Percentiles rank a stretch among this genome's conserved stretches.
phyloP scores from a whole-genome alignment of 2,797 vertebrate genomes.

The Premnoplex brunnescens region DNA sequence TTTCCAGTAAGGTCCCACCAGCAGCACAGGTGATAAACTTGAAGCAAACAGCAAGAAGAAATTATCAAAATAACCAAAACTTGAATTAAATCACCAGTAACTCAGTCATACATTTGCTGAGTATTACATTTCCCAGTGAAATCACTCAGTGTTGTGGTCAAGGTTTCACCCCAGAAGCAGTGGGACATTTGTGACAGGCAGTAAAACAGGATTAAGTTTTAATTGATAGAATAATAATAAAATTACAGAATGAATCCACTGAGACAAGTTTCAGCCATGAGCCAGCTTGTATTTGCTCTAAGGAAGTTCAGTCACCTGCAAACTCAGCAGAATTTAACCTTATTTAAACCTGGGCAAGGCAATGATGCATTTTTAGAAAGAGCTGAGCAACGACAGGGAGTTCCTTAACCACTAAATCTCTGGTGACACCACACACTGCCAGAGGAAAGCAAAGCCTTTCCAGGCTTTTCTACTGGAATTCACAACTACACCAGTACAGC shows the following conservation, averaged over 20 bases:
- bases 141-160: neutral
- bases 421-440: neutral
- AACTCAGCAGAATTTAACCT: neutral
- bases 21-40: fast-evolving
- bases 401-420: neutral
- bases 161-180: neutral
- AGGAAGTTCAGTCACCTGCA: neutral
- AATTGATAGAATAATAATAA: neutral
- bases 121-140: neutral
- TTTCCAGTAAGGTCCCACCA: neutral
- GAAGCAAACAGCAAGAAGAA: neutral
- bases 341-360: neutral
- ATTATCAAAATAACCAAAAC: neutral
- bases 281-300: neutral
- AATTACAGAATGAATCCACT: neutral
- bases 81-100: neutral
- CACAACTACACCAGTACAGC: neutral
- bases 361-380: neutral
- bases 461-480: neutral
- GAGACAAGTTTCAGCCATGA: neutral
- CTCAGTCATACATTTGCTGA: neutral
- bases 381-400: neutral
- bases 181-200: neutral
- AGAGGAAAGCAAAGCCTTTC: neutral
- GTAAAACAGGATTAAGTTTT: neutral